These are phyloP conservation scores for Belgica antarctica DNA, from an alignment of 2,888 invertebrate species.

Conservation along the genomic window DNA sequence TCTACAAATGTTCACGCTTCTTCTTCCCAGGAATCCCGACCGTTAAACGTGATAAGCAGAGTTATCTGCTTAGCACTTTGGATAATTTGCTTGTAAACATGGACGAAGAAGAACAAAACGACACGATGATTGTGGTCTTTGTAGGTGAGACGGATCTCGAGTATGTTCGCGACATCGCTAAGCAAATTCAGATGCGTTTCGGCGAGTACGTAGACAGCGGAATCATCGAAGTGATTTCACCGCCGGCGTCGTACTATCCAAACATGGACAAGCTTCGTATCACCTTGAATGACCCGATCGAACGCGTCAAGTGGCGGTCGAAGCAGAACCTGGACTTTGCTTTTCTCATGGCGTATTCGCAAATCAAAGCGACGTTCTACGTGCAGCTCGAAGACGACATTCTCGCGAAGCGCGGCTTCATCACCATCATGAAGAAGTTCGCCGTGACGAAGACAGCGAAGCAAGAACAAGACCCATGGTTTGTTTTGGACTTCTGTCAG, in stretches of 20 bases:
- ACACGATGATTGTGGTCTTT: constrained; percentile 79
- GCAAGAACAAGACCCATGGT: constrained; percentile 71
- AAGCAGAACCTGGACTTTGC: constrained; percentile 94
- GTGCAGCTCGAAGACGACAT: constrained; percentile 94
- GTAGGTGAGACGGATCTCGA: constrained; percentile 82
- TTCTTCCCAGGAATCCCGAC: constrained; percentile 81
- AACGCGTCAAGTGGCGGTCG: constrained; percentile 85
- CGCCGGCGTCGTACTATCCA: constrained; percentile 83
- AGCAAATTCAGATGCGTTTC: constrained; percentile 75
- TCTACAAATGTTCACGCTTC: too few species aligned
- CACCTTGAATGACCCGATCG: constrained; percentile 81
- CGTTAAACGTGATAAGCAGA: constrained; percentile 82
- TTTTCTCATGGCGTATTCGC: constrained; percentile 91
- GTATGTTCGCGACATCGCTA: constrained; percentile 71
- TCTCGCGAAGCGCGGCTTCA: constrained; percentile 78
- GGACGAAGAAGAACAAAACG: constrained; percentile 68
- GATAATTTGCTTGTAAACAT: constrained; percentile 80
- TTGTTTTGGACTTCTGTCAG: constrained; percentile 88
- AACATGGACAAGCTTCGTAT: constrained; percentile 72
- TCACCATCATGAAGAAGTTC: constrained; percentile 80
- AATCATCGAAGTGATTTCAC: constrained; percentile 84
- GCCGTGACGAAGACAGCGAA: constrained; percentile 72
- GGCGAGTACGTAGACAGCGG: constrained; percentile 71
- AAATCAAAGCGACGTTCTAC: constrained; percentile 83
- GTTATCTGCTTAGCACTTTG: constrained; percentile 80